Evolutionary conservation across 1,140 invertebrate genomes (phyloP), one percentile per base, ranked within the genome.

Genomic region (Pissodes strobi): DNA sequence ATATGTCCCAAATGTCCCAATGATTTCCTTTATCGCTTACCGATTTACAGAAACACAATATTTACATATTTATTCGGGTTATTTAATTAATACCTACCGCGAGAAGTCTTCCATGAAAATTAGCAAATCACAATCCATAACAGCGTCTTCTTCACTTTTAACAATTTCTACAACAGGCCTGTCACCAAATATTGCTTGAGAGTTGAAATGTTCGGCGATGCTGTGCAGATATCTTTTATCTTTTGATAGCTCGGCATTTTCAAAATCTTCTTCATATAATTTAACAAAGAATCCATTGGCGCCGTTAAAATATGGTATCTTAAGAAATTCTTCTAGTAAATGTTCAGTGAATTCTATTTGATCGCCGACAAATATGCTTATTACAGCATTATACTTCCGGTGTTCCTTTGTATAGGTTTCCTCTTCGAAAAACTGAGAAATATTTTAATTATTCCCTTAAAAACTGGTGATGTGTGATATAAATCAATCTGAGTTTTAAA

Each of bases 61-160:
- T n/a, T 45, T 10, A 9, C 3, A 23, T 30, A 6, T 58, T 0
- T 13, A 34, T 8, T 21, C 25, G 23, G 12, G 17, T n/a, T n/a
- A n/a, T n/a, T n/a, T n/a, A n/a, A n/a, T n/a, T n/a, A n/a, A n/a
- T n/a, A 27, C 63, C 30, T 10, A 66, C 67, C 46, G 61, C 10
- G 13, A 34, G 19, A 55, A 67, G 45, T 69, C 60, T 13, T 58
- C 55, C 1, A 66, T 34, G 34, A 67, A 15, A 53, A 71, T 57
- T 1, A 73, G 17, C n/a, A 71, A 53, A 55, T 68, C 70, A 12
- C 58, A 62, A 27, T 64, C 30, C 4, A 38, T 30, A 2, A 70
- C 39, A 8, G 56, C 56, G 18, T 66, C 61, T 39, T 48, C 41
- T 13, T 51, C 41, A 18, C 17, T 63, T 25, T 30, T 3, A 10